A percentile compares a stretch with the other conserved stretches of the same genome.
Conservation (phyloP, 2,113 vertebrate species). For the Pygoscelis antarcticus region DNA sequence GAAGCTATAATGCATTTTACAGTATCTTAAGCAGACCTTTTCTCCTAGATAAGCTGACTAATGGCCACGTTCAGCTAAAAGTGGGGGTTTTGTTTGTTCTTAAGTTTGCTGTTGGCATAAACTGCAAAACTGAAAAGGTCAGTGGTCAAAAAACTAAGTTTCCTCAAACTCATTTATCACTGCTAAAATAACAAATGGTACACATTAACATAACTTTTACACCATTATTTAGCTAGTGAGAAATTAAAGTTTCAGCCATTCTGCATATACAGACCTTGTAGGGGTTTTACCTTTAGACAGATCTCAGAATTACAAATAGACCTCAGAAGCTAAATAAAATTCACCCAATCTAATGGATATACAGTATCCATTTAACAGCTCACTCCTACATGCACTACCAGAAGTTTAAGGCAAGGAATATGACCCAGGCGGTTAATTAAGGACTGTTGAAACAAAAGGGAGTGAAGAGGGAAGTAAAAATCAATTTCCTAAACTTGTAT, state of each 20-base stretch:
- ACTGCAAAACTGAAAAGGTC: slow-evolving; percentile 28
- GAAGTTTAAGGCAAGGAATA: background rate
- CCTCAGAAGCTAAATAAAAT: slow-evolving; percentile 1
- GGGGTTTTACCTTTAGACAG: background rate
- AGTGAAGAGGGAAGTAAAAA: slow-evolving; percentile 22
- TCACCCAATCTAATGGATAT: background rate
- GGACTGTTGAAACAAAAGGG: background rate
- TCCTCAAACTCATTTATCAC: slow-evolving; percentile 19
- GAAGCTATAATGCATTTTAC: slow-evolving; percentile 55
- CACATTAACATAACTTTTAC: slow-evolving; percentile 11
- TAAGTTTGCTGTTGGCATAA: slow-evolving; percentile 10
- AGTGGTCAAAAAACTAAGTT: slow-evolving; percentile 41
- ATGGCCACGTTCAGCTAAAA: background rate
- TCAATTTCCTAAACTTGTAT: slow-evolving; percentile 36
- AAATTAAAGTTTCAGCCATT: background rate
- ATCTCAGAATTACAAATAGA: background rate
- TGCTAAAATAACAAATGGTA: slow-evolving; percentile 29
- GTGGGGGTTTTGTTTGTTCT: background rate
- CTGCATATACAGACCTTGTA: background rate
- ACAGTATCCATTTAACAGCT: background rate
- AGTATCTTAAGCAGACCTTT: slow-evolving; percentile 55
- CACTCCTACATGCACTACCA: background rate
- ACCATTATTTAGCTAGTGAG: background rate
- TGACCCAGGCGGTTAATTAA: slow-evolving; percentile 33
- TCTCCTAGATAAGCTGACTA: slow-evolving; percentile 33